Evolutionary conservation across 64 coral and sea anemone species (phyloP), one percentile per base, ranked within the genome.

Genomic region (Acropora tenuis): DNA sequence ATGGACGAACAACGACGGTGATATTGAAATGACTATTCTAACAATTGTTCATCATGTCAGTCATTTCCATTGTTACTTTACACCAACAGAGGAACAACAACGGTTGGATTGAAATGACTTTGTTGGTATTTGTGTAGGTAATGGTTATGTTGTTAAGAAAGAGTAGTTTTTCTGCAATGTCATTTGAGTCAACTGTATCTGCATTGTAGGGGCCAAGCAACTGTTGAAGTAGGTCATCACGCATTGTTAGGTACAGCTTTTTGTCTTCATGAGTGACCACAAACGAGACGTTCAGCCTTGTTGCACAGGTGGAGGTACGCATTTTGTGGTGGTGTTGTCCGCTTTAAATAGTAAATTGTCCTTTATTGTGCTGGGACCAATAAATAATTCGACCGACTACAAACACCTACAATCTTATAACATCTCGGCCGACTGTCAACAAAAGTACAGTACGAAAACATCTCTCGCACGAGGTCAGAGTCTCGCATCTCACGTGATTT

Each of bases 101-200:
- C 0, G 0, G 5, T 66, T 13, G 9, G 50, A 55, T 55, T 5
- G 4, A 55, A 0, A 55, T 55, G 78, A 90, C 78, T 81, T 81
- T 90, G 88, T 90, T 90, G 43, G 73, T 89, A 63, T 80, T 90
- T 79, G 88, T 91, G 89, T 84, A 88, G 69, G 71, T 75, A 50
- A 90, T 90, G 2, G 53, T 66, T n/a, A 90, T 90, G 76, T 91
- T 91, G 11, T 91, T 46, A 50, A 91, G 89, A 84, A 91, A 74
- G 8, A 91, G 57, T 15, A 91, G 79, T 74, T 84, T 91, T 84
- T 91, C 52, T 8, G 44, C 53, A 63, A 91, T 59, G 12, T 84
- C 48, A 75, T 91, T 83, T 83, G 79, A n/a, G 80, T 91, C 89
- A 53, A 91, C 20, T 73, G 41, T 45, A 91, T 91, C 72, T 83